These are phyloP conservation scores for Xestia ashworthii DNA, from an alignment of 2,888 invertebrate genomes.

Conservation along the genomic window DNA sequence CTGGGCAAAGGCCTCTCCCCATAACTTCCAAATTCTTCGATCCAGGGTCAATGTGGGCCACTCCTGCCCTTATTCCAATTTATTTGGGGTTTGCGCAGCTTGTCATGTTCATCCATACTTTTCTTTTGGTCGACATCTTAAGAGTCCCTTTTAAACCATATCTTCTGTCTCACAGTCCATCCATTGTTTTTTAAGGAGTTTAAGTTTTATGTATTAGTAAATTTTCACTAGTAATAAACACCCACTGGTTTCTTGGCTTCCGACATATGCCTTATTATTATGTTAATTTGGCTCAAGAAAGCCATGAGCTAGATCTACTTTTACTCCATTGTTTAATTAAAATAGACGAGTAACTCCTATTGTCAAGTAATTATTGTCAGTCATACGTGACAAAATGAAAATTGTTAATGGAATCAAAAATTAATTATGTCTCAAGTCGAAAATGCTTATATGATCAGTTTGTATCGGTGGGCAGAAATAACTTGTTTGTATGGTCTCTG, in stretches of 20 bases:
- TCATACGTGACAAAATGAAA: not conserved
- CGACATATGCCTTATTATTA: constrained; percentile 9
- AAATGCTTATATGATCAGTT: not conserved
- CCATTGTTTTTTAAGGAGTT: not conserved
- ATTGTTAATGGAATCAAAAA: not conserved
- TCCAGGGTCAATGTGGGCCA: too few relatives aligned
- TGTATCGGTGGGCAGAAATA: not conserved
- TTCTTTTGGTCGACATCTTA: not conserved
- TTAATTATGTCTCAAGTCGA: not conserved
- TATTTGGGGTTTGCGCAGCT: not conserved
- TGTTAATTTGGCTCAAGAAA: constrained; percentile 32
- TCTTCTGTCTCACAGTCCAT: not conserved
- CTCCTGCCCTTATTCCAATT: not conserved
- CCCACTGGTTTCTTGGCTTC: constrained; percentile 11
- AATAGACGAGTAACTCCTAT: constrained; percentile 7
- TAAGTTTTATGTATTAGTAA: not conserved
- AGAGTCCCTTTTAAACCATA: not conserved
- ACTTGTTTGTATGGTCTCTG: not conserved
- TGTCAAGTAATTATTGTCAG: not conserved
- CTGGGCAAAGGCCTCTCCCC: too few relatives aligned
- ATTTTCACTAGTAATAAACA: constrained; percentile 2
- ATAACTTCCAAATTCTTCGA: too few relatives aligned
- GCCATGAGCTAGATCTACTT: constrained; percentile 29
- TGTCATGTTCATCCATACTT: not conserved
- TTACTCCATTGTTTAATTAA: constrained; percentile 17